phyloP scores from a whole-genome alignment of 2,113 vertebrate species.

The Cyanoderma ruficeps region DNA sequence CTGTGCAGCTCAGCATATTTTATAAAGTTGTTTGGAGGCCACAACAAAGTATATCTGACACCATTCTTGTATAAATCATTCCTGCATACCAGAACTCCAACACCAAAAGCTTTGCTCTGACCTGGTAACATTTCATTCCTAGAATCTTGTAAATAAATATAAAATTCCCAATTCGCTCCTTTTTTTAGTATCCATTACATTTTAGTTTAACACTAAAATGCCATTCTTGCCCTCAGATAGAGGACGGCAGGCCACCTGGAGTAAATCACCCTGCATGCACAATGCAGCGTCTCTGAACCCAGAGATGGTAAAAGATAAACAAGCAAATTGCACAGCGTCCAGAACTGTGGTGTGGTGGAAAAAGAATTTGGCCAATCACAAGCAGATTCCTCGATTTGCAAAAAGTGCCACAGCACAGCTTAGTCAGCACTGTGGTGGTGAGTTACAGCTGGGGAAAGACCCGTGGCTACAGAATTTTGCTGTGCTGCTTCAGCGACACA shows the following conservation, averaged over 20 bases:
- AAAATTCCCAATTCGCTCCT: background rate
- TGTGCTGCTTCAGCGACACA: background rate
- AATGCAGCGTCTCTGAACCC: background rate
- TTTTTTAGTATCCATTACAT: background rate
- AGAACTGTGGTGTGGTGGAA: background rate
- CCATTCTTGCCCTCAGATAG: background rate
- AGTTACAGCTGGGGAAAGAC: background rate
- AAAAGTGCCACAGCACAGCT: background rate
- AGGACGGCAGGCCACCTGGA: background rate
- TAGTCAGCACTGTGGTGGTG: background rate
- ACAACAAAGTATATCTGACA: background rate
- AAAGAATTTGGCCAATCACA: background rate
- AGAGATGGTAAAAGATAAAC: background rate
- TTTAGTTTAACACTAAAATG: background rate
- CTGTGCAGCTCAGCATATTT: background rate
- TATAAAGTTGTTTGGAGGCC: background rate
- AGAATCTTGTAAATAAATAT: conserved; percentile 14
- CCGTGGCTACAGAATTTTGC: background rate
- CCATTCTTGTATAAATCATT: background rate
- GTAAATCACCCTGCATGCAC: background rate
- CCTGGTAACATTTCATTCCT: background rate
- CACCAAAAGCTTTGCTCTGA: background rate
- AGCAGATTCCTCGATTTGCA: background rate
- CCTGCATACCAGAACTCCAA: background rate
- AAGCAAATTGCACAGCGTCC: background rate